These are phyloP conservation scores for Acinonyx jubatus DNA, from an alignment of 2,113 vertebrate genomes.

Conservation along the genomic window DNA sequence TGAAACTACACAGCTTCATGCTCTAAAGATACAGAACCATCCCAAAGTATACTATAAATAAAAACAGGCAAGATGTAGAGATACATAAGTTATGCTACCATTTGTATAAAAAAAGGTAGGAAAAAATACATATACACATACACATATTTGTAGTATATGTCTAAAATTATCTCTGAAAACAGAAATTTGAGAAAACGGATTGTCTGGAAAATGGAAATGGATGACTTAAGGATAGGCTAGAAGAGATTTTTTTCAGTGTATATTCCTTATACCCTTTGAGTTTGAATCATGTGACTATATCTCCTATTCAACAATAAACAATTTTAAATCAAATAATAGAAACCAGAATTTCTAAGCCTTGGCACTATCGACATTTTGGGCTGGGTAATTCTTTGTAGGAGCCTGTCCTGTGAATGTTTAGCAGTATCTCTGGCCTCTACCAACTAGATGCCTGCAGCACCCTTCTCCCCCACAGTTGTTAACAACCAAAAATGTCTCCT, in stretches of 20 bases:
- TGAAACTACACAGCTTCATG: background rate
- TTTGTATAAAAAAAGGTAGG: background rate
- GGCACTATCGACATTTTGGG: background rate
- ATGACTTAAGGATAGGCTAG: background rate
- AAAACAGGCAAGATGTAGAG: background rate
- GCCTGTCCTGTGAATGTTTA: background rate
- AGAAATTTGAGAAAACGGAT: background rate
- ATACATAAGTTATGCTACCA: background rate
- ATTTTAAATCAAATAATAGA: background rate
- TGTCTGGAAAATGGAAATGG: background rate
- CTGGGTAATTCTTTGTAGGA: background rate
- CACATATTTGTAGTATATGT: background rate
- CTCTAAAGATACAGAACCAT: constrained; percentile 8
- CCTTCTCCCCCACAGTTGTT: background rate
- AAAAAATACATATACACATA: background rate
- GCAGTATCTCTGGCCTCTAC: background rate
- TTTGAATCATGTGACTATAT: background rate
- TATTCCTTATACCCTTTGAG: background rate
- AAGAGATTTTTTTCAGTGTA: background rate
- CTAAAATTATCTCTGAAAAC: background rate
- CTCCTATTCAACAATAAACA: background rate
- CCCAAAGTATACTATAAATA: background rate
- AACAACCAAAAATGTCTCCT: background rate
- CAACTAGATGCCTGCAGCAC: background rate
- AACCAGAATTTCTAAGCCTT: background rate